A percentile compares a stretch with the other conserved stretches of the same genome.
These are phyloP conservation scores for Anoplolepis gracilipes DNA, from an alignment of 1,140 invertebrate genomes.

Conservation along the genomic window DNA sequence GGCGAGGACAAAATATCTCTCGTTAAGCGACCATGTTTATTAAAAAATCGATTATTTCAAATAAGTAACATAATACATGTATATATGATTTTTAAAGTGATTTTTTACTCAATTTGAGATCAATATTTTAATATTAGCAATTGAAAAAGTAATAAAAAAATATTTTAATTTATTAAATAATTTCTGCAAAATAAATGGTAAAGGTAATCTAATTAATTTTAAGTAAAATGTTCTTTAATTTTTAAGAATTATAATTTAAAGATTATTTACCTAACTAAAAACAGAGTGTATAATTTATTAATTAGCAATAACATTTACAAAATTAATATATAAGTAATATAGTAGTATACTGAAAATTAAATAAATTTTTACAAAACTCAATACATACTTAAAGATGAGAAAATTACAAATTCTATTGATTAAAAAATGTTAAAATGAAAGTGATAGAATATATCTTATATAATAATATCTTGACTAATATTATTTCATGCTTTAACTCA, in stretches of 20 bases:
- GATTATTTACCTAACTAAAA: too few relatives aligned
- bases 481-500: neutral
- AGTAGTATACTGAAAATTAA: too few relatives aligned
- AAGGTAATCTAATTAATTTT: conserved; percentile 6
- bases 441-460: neutral
- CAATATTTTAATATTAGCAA: neutral
- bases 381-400: neutral
- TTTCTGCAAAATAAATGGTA: neutral
- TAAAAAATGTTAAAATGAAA: neutral
- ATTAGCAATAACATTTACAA: neutral
- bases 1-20: conserved; percentile 6
- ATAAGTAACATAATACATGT: neutral
- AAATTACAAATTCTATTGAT: neutral
- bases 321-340: too few relatives aligned
- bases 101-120: neutral
- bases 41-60: neutral
- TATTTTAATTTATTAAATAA: neutral
- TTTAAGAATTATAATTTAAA: neutral
- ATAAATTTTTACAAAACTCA: too few relatives aligned
- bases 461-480: neutral
- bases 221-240: neutral
- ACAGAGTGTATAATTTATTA: neutral
- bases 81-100: neutral
- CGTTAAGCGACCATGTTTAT: neutral
- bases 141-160: neutral